Percentiles rank a stretch among this genome's conserved stretches.
Evolutionary conservation across 2,797 vertebrate genomes (phyloP).

Genomic region (Gallinago solitaria): DNA sequence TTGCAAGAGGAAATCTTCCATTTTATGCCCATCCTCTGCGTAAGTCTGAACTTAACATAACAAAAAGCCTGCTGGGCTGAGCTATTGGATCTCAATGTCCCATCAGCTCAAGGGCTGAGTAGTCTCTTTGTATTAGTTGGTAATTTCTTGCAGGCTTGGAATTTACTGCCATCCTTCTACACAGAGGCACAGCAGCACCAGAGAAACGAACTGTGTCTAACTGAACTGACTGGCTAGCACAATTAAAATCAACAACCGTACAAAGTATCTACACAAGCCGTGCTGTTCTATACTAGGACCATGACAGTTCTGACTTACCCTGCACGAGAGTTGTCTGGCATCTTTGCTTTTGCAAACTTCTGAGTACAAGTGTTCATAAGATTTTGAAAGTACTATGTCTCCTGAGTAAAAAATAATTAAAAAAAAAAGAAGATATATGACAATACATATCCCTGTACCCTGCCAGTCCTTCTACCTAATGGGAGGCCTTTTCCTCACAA

Average conservation of each 20-base stretch:
- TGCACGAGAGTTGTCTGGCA: background rate
- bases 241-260: background rate
- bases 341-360: background rate
- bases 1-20: slow-evolving; percentile 6
- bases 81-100: background rate
- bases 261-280: background rate
- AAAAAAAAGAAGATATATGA: background rate
- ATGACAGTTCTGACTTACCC: background rate
- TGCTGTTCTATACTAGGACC: background rate
- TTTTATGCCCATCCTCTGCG: background rate
- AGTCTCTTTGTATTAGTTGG: background rate
- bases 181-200: background rate
- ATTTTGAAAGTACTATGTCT: background rate
- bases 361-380: background rate
- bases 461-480: background rate
- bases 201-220: background rate
- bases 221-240: background rate
- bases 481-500: background rate
- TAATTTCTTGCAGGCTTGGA: background rate
- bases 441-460: background rate
- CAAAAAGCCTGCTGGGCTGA: slow-evolving; percentile 43
- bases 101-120: background rate
- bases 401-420: background rate
- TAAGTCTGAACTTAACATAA: slow-evolving; percentile 20
- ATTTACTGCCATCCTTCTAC: background rate